Evolutionary conservation across 2,888 invertebrate species (phyloP).

Genomic region (Spodoptera littoralis): DNA sequence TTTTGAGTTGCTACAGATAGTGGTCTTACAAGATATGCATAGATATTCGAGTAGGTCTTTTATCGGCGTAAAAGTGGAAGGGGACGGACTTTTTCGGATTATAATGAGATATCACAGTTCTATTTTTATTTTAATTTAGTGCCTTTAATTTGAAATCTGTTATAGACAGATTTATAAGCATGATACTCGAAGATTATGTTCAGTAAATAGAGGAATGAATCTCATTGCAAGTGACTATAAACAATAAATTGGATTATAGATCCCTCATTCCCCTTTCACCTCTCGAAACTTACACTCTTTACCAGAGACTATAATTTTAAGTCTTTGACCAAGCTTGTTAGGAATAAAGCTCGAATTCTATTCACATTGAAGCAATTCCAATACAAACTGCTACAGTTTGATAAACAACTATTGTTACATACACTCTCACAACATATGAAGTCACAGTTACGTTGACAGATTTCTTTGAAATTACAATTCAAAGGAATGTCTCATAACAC

Average conservation of each 20-base stretch:
- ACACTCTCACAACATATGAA: conserved; percentile 58
- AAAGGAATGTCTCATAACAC: conserved; percentile 20
- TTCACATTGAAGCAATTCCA: conserved; percentile 62
- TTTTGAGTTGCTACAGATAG: conserved; percentile 18
- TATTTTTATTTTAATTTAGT: conserved; percentile 3
- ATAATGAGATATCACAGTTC: conserved; percentile 40
- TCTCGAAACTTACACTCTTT: conserved; percentile 45
- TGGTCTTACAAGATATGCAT: conserved; percentile 53
- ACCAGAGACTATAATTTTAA: conserved; percentile 46
- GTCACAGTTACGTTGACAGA: conserved; percentile 54
- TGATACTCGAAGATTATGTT: neutral
- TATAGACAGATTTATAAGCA: conserved; percentile 8
- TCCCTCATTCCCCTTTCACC: conserved; percentile 25
- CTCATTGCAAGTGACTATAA: too few relatives aligned
- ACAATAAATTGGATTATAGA: neutral
- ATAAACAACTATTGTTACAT: conserved; percentile 58
- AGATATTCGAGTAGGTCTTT: conserved; percentile 54
- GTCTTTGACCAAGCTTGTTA: conserved; percentile 60
- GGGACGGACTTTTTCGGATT: conserved; percentile 32
- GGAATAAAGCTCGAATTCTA: conserved; percentile 54
- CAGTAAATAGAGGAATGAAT: too few relatives aligned
- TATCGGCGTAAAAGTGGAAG: conserved; percentile 35
- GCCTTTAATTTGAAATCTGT: conserved; percentile 10
- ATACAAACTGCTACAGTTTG: conserved; percentile 58
- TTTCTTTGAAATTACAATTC: conserved; percentile 32